These are phyloP conservation scores for Neosilurus hyrtlii DNA, from an alignment of 2,797 vertebrate genomes.

Conservation along the genomic window DNA sequence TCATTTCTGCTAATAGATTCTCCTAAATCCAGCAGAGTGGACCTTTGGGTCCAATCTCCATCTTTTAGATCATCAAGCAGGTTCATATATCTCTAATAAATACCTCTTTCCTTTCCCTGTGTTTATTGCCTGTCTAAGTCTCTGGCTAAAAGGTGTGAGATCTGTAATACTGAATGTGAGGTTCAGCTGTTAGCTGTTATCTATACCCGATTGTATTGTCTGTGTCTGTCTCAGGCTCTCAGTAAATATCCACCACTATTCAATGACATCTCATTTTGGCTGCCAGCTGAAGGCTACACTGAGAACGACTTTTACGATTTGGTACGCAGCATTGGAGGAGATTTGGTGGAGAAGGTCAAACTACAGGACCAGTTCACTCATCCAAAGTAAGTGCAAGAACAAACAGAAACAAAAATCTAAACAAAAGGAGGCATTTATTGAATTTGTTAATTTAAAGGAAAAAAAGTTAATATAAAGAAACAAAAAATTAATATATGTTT, in stretches of 20 bases:
- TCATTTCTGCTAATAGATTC: too few species aligned
- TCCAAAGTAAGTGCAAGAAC: slow-evolving; percentile 79
- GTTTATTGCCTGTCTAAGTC: neutral
- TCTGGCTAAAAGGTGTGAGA: too few species aligned
- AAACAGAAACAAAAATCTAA: neutral
- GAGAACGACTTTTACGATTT: slow-evolving; percentile 94
- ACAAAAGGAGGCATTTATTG: neutral
- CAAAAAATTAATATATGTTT: neutral
- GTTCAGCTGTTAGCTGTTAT: neutral
- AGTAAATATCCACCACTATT: slow-evolving; percentile 86
- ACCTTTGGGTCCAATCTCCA: neutral
- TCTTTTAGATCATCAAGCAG: neutral
- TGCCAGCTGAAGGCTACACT: slow-evolving; percentile 78
- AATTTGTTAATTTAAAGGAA: neutral
- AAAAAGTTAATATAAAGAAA: neutral
- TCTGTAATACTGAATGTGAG: neutral
- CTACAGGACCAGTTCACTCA: slow-evolving; percentile 87
- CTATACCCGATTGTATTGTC: neutral
- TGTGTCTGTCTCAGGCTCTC: slow-evolving; percentile 72
- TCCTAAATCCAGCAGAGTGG: too few species aligned
- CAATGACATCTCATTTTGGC: slow-evolving; percentile 98
- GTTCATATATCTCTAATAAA: neutral
- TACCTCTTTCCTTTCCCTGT: neutral
- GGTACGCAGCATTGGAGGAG: slow-evolving; percentile 83
- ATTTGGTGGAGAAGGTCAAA: slow-evolving; percentile 87